These are phyloP conservation scores for Phoeniculus purpureus DNA, from an alignment of 2,797 vertebrate species.

Conservation along the genomic window DNA sequence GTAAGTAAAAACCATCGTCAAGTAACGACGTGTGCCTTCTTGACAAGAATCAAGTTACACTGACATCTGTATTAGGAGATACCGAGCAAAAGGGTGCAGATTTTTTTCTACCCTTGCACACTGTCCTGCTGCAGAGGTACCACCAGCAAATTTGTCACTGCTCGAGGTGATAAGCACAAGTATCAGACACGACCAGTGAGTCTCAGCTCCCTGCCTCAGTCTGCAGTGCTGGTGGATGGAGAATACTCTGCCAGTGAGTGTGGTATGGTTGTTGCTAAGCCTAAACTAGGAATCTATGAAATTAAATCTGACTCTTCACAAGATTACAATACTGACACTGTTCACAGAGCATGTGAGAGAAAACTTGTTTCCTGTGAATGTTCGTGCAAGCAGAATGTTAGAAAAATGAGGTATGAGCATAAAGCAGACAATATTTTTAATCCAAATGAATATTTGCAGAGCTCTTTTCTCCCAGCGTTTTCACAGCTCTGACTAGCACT, in stretches of 20 bases:
- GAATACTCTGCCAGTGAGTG: background rate
- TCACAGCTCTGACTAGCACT: background rate
- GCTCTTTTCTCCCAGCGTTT: background rate
- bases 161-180: background rate
- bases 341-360: background rate
- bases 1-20: background rate
- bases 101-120: background rate
- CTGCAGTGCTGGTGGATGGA: background rate
- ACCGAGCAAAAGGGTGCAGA: background rate
- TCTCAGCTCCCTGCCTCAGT: background rate
- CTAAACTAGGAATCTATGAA: background rate
- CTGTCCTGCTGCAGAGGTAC: background rate
- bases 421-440: background rate
- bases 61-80: background rate
- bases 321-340: background rate
- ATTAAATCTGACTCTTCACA: background rate
- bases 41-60: background rate
- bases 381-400: background rate
- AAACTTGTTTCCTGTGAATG: background rate
- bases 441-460: background rate
- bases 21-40: background rate
- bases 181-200: background rate
- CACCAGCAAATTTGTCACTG: accelerated
- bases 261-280: background rate
- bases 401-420: background rate